Conservation (phyloP, 1,140 invertebrate genomes). For the Cyphomyrmex costatus region DNA sequence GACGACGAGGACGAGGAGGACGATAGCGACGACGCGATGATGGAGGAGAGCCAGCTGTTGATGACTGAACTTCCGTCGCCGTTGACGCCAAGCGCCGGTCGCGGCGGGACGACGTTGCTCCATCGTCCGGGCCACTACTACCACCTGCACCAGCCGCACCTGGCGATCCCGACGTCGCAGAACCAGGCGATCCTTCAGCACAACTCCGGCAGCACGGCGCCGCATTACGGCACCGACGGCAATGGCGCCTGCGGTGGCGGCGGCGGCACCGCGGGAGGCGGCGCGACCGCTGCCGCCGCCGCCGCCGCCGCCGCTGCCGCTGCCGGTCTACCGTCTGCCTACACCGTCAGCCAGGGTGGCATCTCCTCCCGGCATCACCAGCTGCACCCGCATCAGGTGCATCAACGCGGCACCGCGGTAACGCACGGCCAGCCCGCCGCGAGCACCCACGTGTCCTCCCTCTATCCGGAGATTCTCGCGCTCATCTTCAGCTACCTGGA, state of each 20-base stretch:
- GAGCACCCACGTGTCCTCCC: conserved; percentile 93
- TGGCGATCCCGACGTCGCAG: conserved; percentile 77
- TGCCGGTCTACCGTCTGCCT: conserved; percentile 59
- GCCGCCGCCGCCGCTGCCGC: conserved; percentile 20
- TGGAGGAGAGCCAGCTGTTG: conserved; percentile 84
- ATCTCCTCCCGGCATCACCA: conserved; percentile 68
- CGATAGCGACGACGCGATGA: conserved; percentile 71
- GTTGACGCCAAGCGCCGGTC: conserved; percentile 78
- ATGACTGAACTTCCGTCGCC: conserved; percentile 85
- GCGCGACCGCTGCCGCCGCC: conserved; percentile 38
- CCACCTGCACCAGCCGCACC: conserved; percentile 85
- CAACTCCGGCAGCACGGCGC: conserved; percentile 70
- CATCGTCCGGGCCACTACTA: conserved; percentile 84
- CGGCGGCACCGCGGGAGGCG: conserved; percentile 53
- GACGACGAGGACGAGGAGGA: neutral
- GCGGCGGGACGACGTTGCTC: conserved; percentile 81
- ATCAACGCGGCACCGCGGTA: conserved; percentile 66
- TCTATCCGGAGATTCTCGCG: conserved; percentile 97
- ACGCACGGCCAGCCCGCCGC: conserved; percentile 83
- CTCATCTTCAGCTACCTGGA: conserved; percentile 96
- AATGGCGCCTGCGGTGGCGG: conserved; percentile 38
- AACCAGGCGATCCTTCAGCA: conserved; percentile 67
- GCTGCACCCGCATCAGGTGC: conserved; percentile 61
- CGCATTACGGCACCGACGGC: conserved; percentile 77
- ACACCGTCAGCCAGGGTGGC: conserved; percentile 59